Percentiles rank a stretch among this genome's conserved stretches.
Evolutionary conservation across 2,113 vertebrate genomes (phyloP).

Genomic region (Psephotus haematonotus): DNA sequence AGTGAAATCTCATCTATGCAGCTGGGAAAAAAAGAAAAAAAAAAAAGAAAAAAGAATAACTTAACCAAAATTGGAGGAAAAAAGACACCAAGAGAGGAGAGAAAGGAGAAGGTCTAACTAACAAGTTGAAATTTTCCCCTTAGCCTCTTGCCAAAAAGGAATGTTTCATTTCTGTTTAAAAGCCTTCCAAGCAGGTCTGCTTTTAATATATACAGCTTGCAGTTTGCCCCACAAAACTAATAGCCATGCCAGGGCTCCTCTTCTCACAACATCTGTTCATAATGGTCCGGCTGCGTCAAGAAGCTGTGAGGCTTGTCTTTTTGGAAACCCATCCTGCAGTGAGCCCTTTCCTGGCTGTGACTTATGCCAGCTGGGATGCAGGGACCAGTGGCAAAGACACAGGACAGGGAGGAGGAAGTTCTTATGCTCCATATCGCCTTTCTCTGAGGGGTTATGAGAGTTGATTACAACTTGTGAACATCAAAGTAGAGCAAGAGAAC

Average conservation of each 20-base stretch:
- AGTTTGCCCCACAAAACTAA: not conserved
- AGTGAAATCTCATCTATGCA: accelerated
- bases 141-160: not conserved
- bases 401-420: not conserved
- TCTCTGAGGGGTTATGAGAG: not conserved
- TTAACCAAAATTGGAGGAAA: not conserved
- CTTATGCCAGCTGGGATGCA: not conserved
- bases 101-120: not conserved
- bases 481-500: not conserved
- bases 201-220: not conserved
- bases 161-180: not conserved
- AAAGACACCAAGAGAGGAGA: not conserved
- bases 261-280: not conserved
- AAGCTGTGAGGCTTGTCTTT: not conserved
- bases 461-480: accelerated
- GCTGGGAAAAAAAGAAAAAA: not conserved
- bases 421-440: accelerated
- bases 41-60: not conserved
- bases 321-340: not conserved
- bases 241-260: not conserved
- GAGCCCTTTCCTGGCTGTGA: not conserved
- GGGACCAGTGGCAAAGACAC: not conserved
- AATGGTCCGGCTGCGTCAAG: not conserved
- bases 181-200: not conserved
- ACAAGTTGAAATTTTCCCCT: not conserved